Conservation (phyloP, 2,113 vertebrate genomes). For the Megaleporinus macrocephalus region DNA sequence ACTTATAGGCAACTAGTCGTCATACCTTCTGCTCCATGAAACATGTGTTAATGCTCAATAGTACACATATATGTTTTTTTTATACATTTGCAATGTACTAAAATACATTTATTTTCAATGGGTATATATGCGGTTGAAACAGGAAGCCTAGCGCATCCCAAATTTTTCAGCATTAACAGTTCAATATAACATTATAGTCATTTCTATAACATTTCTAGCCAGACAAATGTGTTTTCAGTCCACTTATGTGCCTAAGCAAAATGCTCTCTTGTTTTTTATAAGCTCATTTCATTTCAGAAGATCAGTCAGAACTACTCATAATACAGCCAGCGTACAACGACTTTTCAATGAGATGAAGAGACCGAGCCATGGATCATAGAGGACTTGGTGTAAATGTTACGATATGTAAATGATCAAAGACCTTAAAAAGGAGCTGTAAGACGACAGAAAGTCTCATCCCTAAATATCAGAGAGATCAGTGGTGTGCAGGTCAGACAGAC, state of each 20-base stretch:
- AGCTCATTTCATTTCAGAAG: background rate
- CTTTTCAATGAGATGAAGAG: background rate
- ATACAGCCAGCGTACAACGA: background rate
- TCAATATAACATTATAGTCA: too few species aligned
- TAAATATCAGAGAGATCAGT: background rate
- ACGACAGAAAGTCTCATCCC: background rate
- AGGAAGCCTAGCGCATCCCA: too few species aligned
- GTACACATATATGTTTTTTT: too few species aligned
- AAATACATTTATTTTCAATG: too few species aligned
- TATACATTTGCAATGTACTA: too few species aligned
- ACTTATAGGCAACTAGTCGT: too few species aligned
- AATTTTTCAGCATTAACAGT: too few species aligned
- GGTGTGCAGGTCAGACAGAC: conserved; percentile 2
- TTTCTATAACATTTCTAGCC: background rate
- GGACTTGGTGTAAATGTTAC: conserved; percentile 12
- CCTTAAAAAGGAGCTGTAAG: background rate
- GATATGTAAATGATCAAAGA: conserved; percentile 19
- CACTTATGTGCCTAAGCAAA: too few species aligned
- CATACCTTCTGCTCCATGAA: too few species aligned
- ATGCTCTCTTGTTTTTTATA: background rate
- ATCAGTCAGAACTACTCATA: conserved; percentile 6
- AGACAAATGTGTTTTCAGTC: background rate
- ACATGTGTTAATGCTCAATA: too few species aligned
- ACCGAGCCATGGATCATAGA: background rate
- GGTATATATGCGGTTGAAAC: too few species aligned